These are phyloP conservation scores for Atractosteus spatula DNA, from an alignment of 2,113 vertebrate species.

Conservation along the genomic window DNA sequence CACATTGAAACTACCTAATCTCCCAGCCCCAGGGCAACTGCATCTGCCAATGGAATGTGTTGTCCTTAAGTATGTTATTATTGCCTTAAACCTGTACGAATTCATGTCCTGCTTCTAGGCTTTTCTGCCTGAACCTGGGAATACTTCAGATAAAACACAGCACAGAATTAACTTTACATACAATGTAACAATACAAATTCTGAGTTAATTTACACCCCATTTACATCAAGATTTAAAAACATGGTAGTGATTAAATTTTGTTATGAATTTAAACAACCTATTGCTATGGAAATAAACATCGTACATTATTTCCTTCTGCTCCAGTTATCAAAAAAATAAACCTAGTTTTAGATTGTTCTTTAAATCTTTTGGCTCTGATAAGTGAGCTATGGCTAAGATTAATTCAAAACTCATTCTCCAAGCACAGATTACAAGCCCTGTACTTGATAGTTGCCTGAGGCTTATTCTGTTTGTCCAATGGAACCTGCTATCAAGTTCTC, in stretches of 20 bases:
- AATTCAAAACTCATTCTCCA: too few relatives aligned
- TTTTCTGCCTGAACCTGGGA: background rate
- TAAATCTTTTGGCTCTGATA: too few relatives aligned
- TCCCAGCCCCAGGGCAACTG: conserved; percentile 17
- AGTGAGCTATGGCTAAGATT: too few relatives aligned
- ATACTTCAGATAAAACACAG: background rate
- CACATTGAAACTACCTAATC: conserved; percentile 7
- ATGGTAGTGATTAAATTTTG: background rate
- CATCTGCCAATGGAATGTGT: conserved; percentile 19
- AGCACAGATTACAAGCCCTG: too few relatives aligned
- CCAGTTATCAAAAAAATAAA: too few relatives aligned
- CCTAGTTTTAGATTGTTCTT: too few relatives aligned
- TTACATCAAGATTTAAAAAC: background rate
- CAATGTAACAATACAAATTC: background rate
- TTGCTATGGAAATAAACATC: too few relatives aligned
- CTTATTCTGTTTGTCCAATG: too few relatives aligned
- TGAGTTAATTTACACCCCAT: background rate
- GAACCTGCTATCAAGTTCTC: too few relatives aligned
- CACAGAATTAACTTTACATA: background rate
- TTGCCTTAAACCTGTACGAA: conserved; percentile 22
- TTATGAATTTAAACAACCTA: background rate
- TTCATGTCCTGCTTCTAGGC: background rate
- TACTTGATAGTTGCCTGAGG: too few relatives aligned
- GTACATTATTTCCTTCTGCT: too few relatives aligned
- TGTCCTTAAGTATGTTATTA: conserved; percentile 30